Percentiles rank a stretch among this genome's conserved stretches.
Conservation (phyloP, 1,140 invertebrate species). For the Caenorhabditis remanei region DNA sequence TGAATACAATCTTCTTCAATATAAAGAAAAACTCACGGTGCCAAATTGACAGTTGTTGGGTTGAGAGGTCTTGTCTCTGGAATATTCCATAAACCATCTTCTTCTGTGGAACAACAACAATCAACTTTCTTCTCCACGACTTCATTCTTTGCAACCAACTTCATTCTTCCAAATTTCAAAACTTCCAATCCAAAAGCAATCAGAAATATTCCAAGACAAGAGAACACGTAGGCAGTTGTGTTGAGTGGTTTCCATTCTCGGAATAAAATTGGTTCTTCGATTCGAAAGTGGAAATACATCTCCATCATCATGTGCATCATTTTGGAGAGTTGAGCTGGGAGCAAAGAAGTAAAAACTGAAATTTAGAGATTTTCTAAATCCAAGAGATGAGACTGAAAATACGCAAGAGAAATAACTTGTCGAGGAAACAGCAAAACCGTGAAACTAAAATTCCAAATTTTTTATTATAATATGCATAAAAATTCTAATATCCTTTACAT, state of each 20-base stretch:
- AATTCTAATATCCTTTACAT: background rate
- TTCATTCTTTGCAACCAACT: background rate
- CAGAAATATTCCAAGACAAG: slow-evolving; percentile 29
- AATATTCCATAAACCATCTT: slow-evolving; percentile 39
- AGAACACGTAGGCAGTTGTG: slow-evolving; percentile 15
- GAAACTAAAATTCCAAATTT: background rate
- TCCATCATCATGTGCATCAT: slow-evolving; percentile 53
- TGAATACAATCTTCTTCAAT: too few species aligned
- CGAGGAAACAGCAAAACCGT: background rate
- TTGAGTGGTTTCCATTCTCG: slow-evolving; percentile 44
- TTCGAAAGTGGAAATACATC: slow-evolving; percentile 40
- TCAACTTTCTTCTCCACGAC: slow-evolving; percentile 19
- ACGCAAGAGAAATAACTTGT: background rate
- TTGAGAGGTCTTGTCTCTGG: slow-evolving; percentile 13
- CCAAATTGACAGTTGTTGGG: background rate
- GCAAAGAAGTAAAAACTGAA: background rate
- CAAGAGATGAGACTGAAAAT: too few species aligned
- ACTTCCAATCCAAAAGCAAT: slow-evolving; percentile 11
- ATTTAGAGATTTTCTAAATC: background rate
- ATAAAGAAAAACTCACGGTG: background rate
- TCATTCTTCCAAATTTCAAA: slow-evolving; percentile 26
- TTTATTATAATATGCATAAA: too few species aligned
- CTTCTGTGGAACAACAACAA: slow-evolving; percentile 40
- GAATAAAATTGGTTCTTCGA: slow-evolving; percentile 37
- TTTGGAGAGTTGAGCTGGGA: background rate